Evolutionary conservation across 2,113 vertebrate genomes (phyloP).

Genomic region (Corythaixoides concolor): DNA sequence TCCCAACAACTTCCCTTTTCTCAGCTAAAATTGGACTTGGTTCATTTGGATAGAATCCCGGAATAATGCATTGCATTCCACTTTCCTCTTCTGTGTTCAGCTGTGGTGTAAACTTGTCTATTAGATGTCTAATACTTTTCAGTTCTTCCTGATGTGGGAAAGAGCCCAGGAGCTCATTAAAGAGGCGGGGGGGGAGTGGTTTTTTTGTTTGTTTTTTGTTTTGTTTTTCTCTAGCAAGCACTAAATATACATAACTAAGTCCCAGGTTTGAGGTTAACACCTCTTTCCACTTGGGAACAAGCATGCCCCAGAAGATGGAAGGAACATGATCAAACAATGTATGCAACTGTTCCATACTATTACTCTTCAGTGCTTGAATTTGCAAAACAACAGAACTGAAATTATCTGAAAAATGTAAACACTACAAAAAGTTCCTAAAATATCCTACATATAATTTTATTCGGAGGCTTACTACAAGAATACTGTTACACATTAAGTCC

Average conservation of each 20-base stretch:
- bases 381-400: neutral
- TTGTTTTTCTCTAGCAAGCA: neutral
- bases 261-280: neutral
- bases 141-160: neutral
- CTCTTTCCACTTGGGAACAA: neutral
- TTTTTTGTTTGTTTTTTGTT: too few species aligned
- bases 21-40: neutral
- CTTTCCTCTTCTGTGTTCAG: neutral
- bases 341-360: neutral
- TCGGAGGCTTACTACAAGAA: neutral
- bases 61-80: neutral
- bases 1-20: neutral
- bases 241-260: neutral
- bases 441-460: neutral
- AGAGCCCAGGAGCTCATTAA: neutral
- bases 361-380: neutral
- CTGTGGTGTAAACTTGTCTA: neutral
- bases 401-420: neutral
- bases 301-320: neutral
- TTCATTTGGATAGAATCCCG: neutral
- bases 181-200: too few species aligned
- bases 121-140: neutral
- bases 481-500: neutral
- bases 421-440: neutral
- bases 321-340: neutral